Conservation (phyloP, 2,888 invertebrate species). For the Drosophila cyrtoloma region DNA sequence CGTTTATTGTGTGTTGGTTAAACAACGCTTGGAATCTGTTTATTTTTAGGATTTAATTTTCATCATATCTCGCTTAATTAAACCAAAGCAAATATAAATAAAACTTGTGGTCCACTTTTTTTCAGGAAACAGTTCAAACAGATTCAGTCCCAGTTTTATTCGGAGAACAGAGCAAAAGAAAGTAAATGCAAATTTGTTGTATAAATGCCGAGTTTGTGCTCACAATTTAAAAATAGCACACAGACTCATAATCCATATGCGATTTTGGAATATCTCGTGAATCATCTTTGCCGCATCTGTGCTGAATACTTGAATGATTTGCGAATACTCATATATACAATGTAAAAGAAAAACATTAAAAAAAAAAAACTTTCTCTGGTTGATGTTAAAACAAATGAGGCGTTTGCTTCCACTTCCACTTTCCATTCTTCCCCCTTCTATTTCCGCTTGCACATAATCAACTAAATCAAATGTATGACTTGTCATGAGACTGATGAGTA, state of each 20-base stretch:
- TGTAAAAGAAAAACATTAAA: slow-evolving; percentile 1
- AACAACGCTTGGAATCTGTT: neutral
- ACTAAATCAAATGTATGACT: slow-evolving; percentile 57
- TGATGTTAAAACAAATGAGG: slow-evolving; percentile 38
- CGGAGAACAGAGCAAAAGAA: neutral
- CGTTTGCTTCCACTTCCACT: slow-evolving; percentile 14
- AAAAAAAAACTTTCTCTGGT: slow-evolving; percentile 39
- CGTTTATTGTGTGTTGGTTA: neutral
- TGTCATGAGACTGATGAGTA: slow-evolving; percentile 44
- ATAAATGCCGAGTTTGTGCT: slow-evolving; percentile 16
- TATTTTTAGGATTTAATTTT: neutral
- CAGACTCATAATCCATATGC: slow-evolving; percentile 41
- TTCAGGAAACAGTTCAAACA: slow-evolving; percentile 7
- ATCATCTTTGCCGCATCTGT: slow-evolving; percentile 37
- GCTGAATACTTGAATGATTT: slow-evolving; percentile 34
- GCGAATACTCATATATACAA: slow-evolving; percentile 22
- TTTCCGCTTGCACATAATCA: slow-evolving; percentile 44
- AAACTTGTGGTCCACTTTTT: slow-evolving; percentile 2
- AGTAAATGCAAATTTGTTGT: slow-evolving; percentile 15
- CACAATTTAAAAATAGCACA: slow-evolving; percentile 48
- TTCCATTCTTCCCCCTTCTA: slow-evolving; percentile 3
- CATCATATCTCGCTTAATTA: neutral
- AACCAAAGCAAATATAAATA: neutral
- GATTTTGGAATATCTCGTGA: slow-evolving; percentile 55
- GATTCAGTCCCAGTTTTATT: neutral